Evolutionary conservation across 2,797 vertebrate genomes (phyloP), one percentile per base, ranked within the genome.

Genomic region (Tokudaia tokunoshimensis): DNA sequence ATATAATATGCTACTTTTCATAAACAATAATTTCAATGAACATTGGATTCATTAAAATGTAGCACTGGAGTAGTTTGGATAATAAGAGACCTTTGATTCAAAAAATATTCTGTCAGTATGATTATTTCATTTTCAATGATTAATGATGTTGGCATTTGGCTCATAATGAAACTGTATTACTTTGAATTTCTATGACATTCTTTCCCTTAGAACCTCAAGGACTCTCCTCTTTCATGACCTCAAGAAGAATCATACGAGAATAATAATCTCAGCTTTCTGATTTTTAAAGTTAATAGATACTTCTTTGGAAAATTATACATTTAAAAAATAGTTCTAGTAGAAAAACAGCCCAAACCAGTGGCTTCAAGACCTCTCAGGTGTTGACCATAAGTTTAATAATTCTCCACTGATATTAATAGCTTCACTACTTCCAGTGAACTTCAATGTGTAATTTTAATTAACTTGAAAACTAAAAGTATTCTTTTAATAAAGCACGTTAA

Each of bases 1-100:
- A 2, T 94, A 59, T 41, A 96, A 96, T 96, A 37, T 12, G 59
- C 47, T 92, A 59, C 8, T 96, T 97, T 97, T 97, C 15, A 37
- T 90, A 86, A 34, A 20, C 85, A 70, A 89, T 95, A 96, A 97
- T 97, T 97, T 72, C 20, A 17, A 57, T 65, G 94, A 97, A 94
- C 76, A 1, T 0, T 91, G 93, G 83, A 7, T 19, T 79, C 9
- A 92, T 95, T 96, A 47, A 96, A 93, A 89, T 88, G 93, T 85
- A 24, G 0, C 31, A 67, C 94, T 97, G 41, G 88, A 95, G 22
- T 34, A 91, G 17, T n/a, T 95, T 88, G 61, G 55, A 97, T 83
- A 97, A 92, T 22, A 95, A 80, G 98, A 94, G 41, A 44, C 83
- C 24, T 15, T 50, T 95, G 92, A 65, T 9, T 95, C 15, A 4